phyloP scores from a whole-genome alignment of 2,888 invertebrate genomes.

The Tinea pellionella region DNA sequence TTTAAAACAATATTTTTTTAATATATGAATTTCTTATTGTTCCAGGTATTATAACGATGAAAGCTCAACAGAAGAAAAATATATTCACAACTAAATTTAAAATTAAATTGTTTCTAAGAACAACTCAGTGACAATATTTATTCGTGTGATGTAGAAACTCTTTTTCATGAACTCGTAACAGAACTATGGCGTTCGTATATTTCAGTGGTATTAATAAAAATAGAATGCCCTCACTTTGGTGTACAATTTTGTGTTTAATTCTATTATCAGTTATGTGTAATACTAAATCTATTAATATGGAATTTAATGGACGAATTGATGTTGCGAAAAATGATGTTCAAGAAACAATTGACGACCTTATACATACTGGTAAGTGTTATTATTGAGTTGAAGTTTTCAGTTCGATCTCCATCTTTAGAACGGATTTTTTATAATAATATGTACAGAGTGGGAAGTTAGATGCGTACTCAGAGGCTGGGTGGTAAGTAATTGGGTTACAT shows the following conservation, averaged over 20 bases:
- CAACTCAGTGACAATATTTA: background rate
- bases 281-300: conserved; percentile 43
- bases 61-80: background rate
- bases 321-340: conserved; percentile 35
- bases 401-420: background rate
- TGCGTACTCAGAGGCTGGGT: too few species aligned
- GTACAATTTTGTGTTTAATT: conserved; percentile 28
- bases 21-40: background rate
- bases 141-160: background rate
- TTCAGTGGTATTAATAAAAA: background rate
- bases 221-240: background rate
- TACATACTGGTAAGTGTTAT: conserved; percentile 60
- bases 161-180: background rate
- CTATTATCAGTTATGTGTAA: conserved; percentile 51
- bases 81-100: background rate
- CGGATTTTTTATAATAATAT: too few species aligned
- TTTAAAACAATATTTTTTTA: too few species aligned
- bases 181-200: background rate
- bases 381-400: too few species aligned
- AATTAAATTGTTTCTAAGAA: background rate
- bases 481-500: too few species aligned
- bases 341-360: conserved; percentile 48
- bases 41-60: background rate
- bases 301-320: conserved; percentile 28
- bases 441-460: too few species aligned